Evolutionary conservation across 2,797 vertebrate species (phyloP).

Genomic region (Gadopsis marmoratus): DNA sequence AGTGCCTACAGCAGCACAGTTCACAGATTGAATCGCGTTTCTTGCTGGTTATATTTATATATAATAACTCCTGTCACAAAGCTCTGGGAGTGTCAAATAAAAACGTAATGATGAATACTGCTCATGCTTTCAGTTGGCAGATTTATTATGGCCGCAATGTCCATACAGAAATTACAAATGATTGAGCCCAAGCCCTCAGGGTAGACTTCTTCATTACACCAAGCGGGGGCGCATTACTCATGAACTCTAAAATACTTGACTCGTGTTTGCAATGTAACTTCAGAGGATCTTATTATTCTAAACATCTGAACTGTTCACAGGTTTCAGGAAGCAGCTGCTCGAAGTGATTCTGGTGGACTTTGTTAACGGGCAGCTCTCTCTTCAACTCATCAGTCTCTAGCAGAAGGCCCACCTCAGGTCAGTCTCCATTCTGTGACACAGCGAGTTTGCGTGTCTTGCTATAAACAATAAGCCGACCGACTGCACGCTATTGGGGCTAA

Average conservation of each 20-base stretch:
- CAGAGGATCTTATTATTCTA: slow-evolving; percentile 42
- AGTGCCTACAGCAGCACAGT: neutral
- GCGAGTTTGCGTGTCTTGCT: slow-evolving; percentile 41
- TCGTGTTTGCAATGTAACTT: slow-evolving; percentile 26
- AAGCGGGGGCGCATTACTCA: neutral
- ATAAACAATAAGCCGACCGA: slow-evolving; percentile 45
- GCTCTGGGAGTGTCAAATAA: neutral
- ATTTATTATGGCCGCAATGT: neutral
- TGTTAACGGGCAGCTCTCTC: slow-evolving; percentile 30
- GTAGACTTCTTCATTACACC: slow-evolving; percentile 33
- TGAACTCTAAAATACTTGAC: neutral
- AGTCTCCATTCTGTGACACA: slow-evolving; percentile 25
- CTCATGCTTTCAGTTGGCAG: neutral
- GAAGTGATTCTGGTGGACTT: slow-evolving; percentile 16
- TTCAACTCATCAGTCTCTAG: slow-evolving; percentile 22
- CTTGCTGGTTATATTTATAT: neutral
- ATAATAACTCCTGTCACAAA: slow-evolving; percentile 1
- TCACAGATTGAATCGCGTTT: neutral
- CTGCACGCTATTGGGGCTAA: slow-evolving; percentile 35
- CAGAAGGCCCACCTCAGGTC: slow-evolving; percentile 29
- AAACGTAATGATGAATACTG: neutral
- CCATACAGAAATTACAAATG: slow-evolving; percentile 2
- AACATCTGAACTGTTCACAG: slow-evolving; percentile 34
- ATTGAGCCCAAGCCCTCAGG: slow-evolving; percentile 2
- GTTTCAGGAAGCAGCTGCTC: slow-evolving; percentile 29